A percentile compares a stretch with the other conserved stretches of the same genome.
These are phyloP conservation scores for Ladona fulva DNA, from an alignment of 1,140 invertebrate species.

Conservation along the genomic window DNA sequence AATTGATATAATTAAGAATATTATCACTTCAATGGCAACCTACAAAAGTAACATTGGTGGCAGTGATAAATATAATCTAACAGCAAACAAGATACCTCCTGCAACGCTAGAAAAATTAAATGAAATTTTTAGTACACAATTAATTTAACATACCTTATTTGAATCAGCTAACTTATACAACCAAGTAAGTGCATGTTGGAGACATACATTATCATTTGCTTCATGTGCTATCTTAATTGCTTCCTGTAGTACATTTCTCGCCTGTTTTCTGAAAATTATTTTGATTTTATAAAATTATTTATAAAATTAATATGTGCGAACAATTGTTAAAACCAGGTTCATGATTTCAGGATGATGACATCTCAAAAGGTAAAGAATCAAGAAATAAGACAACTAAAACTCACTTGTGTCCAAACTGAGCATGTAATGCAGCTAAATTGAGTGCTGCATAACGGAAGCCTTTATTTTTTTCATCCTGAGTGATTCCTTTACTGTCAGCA, in stretches of 20 bases:
- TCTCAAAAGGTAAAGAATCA: constrained; percentile 9
- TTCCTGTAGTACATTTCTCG: constrained; percentile 68
- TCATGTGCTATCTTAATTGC: constrained; percentile 81
- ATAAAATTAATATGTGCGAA: too few species aligned
- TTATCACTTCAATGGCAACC: too few species aligned
- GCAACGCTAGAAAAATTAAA: too few species aligned
- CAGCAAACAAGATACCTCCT: too few species aligned
- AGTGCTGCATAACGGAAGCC: constrained; percentile 79
- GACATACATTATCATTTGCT: constrained; percentile 70
- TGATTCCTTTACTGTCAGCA: constrained; percentile 34
- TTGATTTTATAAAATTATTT: neutral
- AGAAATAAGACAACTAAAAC: constrained; percentile 23
- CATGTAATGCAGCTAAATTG: constrained; percentile 79
- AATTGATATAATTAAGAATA: too few species aligned
- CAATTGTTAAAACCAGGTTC: too few species aligned
- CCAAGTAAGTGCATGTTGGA: constrained; percentile 79
- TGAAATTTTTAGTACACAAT: neutral
- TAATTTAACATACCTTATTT: constrained; percentile 29
- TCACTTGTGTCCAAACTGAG: constrained; percentile 76
- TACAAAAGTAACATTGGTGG: too few species aligned
- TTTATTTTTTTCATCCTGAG: constrained; percentile 55
- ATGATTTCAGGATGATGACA: too few species aligned
- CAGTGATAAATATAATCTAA: too few species aligned
- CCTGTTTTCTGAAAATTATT: constrained; percentile 51
- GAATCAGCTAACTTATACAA: constrained; percentile 53